These are phyloP conservation scores for Mesoligia furuncula DNA, from an alignment of 2,888 invertebrate genomes.

Conservation along the genomic window DNA sequence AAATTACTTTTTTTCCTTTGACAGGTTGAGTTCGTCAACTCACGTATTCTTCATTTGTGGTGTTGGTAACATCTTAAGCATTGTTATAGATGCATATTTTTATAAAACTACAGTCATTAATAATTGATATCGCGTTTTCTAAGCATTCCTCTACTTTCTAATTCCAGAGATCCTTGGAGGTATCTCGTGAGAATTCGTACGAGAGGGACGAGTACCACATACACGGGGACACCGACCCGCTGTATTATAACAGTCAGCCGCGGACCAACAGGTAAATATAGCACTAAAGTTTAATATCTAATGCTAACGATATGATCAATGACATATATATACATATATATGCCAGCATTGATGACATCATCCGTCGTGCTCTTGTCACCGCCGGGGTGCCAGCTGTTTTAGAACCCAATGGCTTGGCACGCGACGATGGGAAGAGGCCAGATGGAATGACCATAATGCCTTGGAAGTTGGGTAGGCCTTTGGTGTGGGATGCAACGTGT, in stretches of 20 bases:
- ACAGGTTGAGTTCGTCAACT: neutral
- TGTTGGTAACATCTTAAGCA: neutral
- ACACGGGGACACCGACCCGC: constrained; percentile 91
- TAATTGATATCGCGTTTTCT: neutral
- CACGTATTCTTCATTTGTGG: neutral
- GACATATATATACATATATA: no score
- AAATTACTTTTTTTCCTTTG: neutral
- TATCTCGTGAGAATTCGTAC: constrained; percentile 95
- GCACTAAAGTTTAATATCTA: neutral
- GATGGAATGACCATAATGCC: no score
- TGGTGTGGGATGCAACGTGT: no score
- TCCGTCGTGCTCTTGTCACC: no score
- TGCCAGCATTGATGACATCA: no score
- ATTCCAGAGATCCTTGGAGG: constrained; percentile 93
- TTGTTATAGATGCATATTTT: neutral
- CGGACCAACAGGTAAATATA: constrained; percentile 91
- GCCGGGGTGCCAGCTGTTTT: no score
- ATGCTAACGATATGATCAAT: neutral
- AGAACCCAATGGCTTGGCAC: no score
- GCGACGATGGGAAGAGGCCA: no score
- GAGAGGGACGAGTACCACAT: constrained; percentile 94
- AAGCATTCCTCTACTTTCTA: neutral
- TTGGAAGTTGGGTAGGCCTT: no score
- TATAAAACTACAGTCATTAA: no score
- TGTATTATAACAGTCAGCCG: constrained; percentile 97